Base-by-base conservation (phyloP, 2,888 invertebrate species). In the Matsumyia berberina region DNA sequence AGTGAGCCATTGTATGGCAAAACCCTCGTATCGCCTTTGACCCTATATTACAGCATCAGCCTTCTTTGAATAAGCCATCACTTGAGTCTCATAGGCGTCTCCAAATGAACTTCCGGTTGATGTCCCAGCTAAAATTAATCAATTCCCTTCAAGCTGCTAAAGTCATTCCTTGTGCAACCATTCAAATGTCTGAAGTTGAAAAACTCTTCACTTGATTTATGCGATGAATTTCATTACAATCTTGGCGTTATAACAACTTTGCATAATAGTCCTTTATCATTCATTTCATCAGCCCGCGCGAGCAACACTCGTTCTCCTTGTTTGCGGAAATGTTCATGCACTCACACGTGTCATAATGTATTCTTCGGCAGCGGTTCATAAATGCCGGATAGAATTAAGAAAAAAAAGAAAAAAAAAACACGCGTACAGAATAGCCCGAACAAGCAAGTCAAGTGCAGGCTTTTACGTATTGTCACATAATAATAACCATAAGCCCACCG, bases 401-500 rank as follows among this genome's bases (percentile, higher is more conserved):
- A 24, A 46, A 37, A 35, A 57, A 39, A 6, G 1, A 31, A 37
- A 31, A 24, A 19, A 24, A 12, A 37, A 15, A 51, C 2, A n/a
- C 29, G 11, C 37, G 37, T 24, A 46, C 8, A 53, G 69, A 53
- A 62, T 69, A 60, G 62, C 67, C 72, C 31, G 57, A 57, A 35
- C 51, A 49, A 69, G 12, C 9, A 57, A 72, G 49, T 51, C 37
- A 31, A 53, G 44, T 60, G 66, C 37, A 66, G 31, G 57, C 46
- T 57, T 62, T 58, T 19, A 55, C 51, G 51, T 79, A 62, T 58
- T 64, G 66, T 46, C 72, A 74, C 62, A 85, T 79, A 57, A 79
- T 79, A 62, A 69, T 70, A 85, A 85, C 79, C 73, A 79, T 79
- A 64, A 79, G 83, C 74, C 62, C 58, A 74, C 73, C 73, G 79